Evolutionary conservation across 2,113 vertebrate genomes (phyloP).

Genomic region (Cacatua alba): DNA sequence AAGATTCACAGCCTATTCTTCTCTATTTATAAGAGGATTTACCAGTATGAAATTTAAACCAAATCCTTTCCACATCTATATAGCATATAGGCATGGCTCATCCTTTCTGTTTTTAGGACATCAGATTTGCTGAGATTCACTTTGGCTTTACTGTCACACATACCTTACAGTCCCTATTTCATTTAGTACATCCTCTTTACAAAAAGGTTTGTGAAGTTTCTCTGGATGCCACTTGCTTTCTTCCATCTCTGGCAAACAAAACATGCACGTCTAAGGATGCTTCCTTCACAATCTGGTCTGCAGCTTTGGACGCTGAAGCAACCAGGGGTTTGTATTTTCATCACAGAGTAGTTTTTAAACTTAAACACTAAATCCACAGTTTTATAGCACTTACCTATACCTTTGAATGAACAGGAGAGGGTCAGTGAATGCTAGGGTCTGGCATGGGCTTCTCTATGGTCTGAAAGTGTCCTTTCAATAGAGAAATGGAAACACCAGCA

Average conservation of each 20-base stretch:
- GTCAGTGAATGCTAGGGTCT: neutral
- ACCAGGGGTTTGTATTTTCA: neutral
- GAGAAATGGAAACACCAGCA: neutral
- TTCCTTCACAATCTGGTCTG: neutral
- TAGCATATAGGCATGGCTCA: neutral
- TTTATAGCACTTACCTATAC: neutral
- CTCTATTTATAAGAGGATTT: neutral
- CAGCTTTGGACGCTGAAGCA: neutral
- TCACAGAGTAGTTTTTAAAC: neutral
- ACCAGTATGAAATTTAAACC: neutral
- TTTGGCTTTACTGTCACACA: neutral
- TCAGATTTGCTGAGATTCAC: neutral
- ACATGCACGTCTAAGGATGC: fast-evolving
- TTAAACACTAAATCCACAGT: neutral
- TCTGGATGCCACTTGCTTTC: neutral
- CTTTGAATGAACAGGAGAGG: neutral
- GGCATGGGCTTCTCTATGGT: neutral
- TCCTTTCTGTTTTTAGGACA: neutral
- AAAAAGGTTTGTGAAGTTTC: neutral
- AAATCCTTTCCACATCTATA: neutral
- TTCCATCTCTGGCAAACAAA: neutral
- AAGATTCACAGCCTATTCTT: neutral
- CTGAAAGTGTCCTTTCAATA: neutral
- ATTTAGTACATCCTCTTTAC: neutral
- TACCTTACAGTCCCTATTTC: neutral